These are phyloP conservation scores for Acanthis flammea DNA, from an alignment of 2,797 vertebrate genomes.

Conservation along the genomic window DNA sequence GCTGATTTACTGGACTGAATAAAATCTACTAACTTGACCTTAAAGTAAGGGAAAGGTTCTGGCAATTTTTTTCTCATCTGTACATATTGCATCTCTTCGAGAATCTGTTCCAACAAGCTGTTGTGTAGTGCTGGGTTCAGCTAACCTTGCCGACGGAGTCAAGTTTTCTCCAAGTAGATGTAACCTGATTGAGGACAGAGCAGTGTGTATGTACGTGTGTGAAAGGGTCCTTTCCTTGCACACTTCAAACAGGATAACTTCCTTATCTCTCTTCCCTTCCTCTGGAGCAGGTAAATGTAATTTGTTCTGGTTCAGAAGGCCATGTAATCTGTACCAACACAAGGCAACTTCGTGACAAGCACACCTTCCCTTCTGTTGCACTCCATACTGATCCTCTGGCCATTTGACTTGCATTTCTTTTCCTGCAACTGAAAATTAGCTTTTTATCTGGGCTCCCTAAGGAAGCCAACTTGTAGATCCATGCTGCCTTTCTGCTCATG, in stretches of 20 bases:
- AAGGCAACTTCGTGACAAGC: neutral
- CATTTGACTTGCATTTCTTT: neutral
- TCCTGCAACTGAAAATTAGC: neutral
- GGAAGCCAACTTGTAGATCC: neutral
- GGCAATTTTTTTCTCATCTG: neutral
- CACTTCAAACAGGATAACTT: neutral
- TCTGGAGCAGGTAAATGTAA: neutral
- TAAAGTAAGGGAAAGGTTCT: neutral
- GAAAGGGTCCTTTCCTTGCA: neutral
- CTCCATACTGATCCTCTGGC: neutral
- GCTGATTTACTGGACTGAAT: neutral
- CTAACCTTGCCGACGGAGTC: neutral
- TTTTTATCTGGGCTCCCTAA: neutral
- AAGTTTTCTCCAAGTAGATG: neutral
- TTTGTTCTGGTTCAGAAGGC: neutral
- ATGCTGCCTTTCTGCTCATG: neutral
- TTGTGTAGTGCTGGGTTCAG: neutral
- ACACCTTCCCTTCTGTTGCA: neutral
- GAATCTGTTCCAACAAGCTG: neutral
- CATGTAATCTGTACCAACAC: fast-evolving
- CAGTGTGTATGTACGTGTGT: fast-evolving
- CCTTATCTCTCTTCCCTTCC: neutral
- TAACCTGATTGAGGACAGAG: neutral
- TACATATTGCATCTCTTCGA: neutral
- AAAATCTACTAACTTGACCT: neutral